These are phyloP conservation scores for Branchinecta lynchi DNA, from an alignment of 1,140 invertebrate genomes.

Conservation along the genomic window DNA sequence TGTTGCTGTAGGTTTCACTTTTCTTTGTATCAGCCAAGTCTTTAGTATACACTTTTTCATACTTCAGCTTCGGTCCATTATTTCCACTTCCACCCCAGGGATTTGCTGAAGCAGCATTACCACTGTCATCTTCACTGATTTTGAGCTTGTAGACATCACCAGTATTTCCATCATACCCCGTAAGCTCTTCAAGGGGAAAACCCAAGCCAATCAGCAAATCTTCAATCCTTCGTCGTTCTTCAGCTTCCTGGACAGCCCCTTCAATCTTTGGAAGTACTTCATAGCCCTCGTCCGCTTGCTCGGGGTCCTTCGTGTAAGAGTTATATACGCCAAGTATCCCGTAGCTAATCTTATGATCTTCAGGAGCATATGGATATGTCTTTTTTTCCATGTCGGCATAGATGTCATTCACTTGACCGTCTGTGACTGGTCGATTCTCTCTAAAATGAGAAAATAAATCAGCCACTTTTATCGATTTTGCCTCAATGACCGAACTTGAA, in stretches of 20 bases:
- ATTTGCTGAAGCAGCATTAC: background rate
- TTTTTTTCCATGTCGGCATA: background rate
- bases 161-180: background rate
- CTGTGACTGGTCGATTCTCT: background rate
- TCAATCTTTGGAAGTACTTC: background rate
- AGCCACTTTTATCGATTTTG: background rate
- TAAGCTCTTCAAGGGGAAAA: background rate
- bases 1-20: background rate
- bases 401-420: slow-evolving; percentile 1
- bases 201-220: background rate
- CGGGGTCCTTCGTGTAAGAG: background rate
- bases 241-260: background rate
- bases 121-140: background rate
- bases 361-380: background rate
- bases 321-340: background rate
- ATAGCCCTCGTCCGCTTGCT: background rate
- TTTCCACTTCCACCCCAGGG: background rate
- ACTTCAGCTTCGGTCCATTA: background rate
- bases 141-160: background rate
- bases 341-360: background rate
- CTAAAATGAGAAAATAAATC: background rate
- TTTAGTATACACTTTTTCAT: background rate
- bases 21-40: background rate
- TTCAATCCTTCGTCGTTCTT: background rate
- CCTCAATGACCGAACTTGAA: no score